Base-by-base conservation (phyloP, 2,888 invertebrate species). In the Nomada hirtipes region DNA sequence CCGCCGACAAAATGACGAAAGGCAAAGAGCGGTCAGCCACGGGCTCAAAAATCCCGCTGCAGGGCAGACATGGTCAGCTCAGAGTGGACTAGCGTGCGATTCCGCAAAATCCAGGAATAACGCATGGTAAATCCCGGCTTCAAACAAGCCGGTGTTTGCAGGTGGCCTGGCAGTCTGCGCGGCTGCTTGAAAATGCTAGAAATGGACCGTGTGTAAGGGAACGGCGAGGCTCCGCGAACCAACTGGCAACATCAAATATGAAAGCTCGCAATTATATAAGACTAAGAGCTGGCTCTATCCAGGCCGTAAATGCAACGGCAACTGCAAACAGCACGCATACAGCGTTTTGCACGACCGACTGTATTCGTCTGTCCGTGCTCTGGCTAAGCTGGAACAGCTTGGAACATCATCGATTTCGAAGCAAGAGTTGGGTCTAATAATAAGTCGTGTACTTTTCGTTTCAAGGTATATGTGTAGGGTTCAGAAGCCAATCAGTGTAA, bases 241-340 rank as follows among this genome's bases (percentile, higher is more conserved):
- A 76, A 76, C 68, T 59, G 79, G 85, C 74, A 86, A 83, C 86
- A 88, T 88, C 85, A 88, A 88, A 88, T 88, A 88, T 86, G 88
- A 88, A 88, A 88, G 86, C 88, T 82, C 83, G 86, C 86, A 88
- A 88, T 88, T 88, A 88, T 88, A 88, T 86, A 82, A 88, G 83
- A 88, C 88, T 85, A 86, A 85, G 86, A 85, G 82, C 74, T 76
- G 69, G 23, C 60, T 74, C 72, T 59, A 60, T 71, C 71, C 77
- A 64, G 59, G 75, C 69, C 75, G 78, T 67, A 78, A 81, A 84
- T 75, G 73, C 82, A 77, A 70, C 65, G 85, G 73, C 80, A 84
- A 85, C 70, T 68, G 82, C 83, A 85, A 87, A 87, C 64, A 86
- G 69, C 85, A 68, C 80, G 83, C 76, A 74, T 85, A 82, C 78